A percentile compares a stretch with the other conserved stretches of the same genome.
Evolutionary conservation across 2,113 vertebrate species (phyloP).

Genomic region (Takifugu bimaculatus): DNA sequence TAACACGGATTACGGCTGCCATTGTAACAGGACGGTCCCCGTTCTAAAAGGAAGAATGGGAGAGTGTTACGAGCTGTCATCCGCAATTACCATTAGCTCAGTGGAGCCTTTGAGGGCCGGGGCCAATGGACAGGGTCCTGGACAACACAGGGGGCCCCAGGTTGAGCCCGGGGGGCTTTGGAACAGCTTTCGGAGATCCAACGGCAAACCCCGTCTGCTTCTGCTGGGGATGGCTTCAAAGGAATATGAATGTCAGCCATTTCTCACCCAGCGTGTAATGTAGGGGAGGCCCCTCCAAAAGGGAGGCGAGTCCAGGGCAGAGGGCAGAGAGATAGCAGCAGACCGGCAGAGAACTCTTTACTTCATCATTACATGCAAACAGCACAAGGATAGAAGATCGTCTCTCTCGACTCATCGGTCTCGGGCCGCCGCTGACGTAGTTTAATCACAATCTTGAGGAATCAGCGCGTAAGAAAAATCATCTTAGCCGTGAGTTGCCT

Average conservation of each 20-base stretch:
- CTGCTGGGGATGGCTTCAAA: constrained; percentile 66
- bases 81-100: constrained; percentile 80
- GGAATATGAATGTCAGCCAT: constrained; percentile 74
- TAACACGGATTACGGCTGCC: constrained; percentile 78
- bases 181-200: constrained; percentile 59
- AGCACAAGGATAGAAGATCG: neutral
- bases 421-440: neutral
- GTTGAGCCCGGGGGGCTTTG: constrained; percentile 66
- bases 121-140: constrained; percentile 64
- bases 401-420: neutral
- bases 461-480: no score
- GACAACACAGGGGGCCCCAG: constrained; percentile 67
- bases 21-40: constrained; percentile 76
- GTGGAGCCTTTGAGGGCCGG: constrained; percentile 77
- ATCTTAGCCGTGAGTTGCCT: no score
- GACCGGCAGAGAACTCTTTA: neutral
- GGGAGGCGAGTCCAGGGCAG: constrained; percentile 16
- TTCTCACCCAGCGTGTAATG: constrained; percentile 69
- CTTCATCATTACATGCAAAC: constrained; percentile 3
- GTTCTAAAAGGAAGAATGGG: constrained; percentile 81
- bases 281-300: constrained; percentile 51
- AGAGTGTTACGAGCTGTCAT: constrained; percentile 81
- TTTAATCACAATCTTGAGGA: neutral
- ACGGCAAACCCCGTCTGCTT: constrained; percentile 61
- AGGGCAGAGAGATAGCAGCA: neutral